These are phyloP conservation scores for Laticauda colubrina DNA, from an alignment of 2,113 vertebrate species.

Conservation along the genomic window DNA sequence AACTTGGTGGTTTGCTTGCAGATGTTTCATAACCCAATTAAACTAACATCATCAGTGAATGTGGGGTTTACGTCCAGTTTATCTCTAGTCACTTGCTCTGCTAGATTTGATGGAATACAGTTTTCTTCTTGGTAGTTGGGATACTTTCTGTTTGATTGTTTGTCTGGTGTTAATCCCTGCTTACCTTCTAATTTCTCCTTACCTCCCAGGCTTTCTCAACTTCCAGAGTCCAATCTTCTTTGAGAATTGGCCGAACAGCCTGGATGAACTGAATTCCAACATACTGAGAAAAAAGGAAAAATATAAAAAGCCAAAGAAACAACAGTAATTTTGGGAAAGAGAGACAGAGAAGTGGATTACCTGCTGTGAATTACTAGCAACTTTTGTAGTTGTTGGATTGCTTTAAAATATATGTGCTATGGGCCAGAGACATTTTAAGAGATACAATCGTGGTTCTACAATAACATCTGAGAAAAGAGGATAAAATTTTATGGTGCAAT, in stretches of 20 bases:
- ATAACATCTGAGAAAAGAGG: not conserved
- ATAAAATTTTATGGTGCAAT: not conserved
- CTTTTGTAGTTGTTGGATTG: not conserved
- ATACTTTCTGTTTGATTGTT: not conserved
- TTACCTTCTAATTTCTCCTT: not conserved
- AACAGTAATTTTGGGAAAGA: no score
- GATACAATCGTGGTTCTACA: not conserved
- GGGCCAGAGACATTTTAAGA: not conserved
- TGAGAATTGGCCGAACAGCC: conserved; percentile 39
- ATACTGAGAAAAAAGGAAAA: conserved; percentile 25
- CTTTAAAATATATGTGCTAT: not conserved
- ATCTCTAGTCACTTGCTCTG: not conserved
- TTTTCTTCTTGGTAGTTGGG: not conserved
- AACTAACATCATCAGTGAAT: not conserved
- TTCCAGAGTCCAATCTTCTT: conserved; percentile 44
- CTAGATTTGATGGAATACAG: not conserved
- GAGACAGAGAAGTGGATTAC: not conserved
- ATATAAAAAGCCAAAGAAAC: not conserved
- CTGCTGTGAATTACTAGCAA: not conserved
- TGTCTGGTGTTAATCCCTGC: not conserved
- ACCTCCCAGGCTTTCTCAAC: conserved; percentile 51
- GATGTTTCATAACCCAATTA: not conserved
- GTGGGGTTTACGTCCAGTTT: not conserved
- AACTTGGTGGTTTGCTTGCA: not conserved
- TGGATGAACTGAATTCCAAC: conserved; percentile 45